Evolutionary conservation across 2,113 vertebrate species (phyloP).

Genomic region (Pipra filicauda): DNA sequence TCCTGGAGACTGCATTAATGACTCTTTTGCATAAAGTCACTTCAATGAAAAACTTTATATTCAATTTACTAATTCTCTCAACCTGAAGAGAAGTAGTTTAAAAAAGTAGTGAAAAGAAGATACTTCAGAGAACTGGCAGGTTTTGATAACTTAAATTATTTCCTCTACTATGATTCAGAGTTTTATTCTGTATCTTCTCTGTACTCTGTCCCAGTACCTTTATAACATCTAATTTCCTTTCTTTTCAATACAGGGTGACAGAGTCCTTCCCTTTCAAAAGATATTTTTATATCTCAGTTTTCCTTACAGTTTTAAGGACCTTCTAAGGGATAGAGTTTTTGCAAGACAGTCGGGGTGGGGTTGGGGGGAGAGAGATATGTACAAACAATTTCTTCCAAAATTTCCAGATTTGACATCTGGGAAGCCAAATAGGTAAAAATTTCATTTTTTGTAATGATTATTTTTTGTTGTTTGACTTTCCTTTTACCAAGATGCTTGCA

Average conservation of each 20-base stretch:
- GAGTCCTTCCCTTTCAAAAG: neutral
- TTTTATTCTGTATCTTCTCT: neutral
- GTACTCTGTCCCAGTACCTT: neutral
- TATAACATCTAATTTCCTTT: neutral
- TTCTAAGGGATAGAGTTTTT: neutral
- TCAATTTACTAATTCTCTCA: neutral
- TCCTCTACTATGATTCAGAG: neutral
- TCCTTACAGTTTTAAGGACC: neutral
- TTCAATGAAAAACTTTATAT: slow-evolving; percentile 13
- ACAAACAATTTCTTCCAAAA: neutral
- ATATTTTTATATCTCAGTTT: neutral
- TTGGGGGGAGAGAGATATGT: no score
- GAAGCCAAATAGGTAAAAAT: neutral
- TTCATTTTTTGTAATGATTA: neutral
- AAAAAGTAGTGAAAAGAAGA: neutral
- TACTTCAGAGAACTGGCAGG: neutral
- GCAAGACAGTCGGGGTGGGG: neutral
- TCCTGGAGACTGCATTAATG: slow-evolving; percentile 43
- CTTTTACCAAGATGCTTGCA: neutral
- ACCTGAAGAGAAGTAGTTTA: neutral
- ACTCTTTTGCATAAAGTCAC: slow-evolving; percentile 42
- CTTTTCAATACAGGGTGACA: neutral
- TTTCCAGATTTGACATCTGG: neutral
- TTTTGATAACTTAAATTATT: neutral
- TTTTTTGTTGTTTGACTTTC: neutral